Evolutionary conservation across 2,888 invertebrate species (phyloP), one percentile per base, ranked within the genome.

Genomic region (Mellilla xanthometata): DNA sequence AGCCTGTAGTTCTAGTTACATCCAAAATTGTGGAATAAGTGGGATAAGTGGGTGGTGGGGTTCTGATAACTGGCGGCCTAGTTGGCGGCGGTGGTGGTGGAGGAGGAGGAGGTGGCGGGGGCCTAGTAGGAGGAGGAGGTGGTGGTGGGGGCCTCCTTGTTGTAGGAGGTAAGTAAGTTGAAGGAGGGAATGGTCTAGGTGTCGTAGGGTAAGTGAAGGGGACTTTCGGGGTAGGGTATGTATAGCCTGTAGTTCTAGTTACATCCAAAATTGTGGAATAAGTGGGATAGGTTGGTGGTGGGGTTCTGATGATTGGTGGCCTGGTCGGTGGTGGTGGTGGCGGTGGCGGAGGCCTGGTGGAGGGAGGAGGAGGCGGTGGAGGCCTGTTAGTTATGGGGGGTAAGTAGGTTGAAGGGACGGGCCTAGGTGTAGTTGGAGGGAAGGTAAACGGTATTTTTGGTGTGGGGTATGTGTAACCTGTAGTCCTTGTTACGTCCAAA

Each of bases 401-500:
- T 6, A 19, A 19, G 15, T 19, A 19, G 0, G 54, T 38, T 7
- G 51, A 41, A 1, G 60, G 53, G 0, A 57, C 53, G 3, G 44
- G 29, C 5, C 19, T n/a, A 33, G 15, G 39, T 0, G 58, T 51
- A 30, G 52, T 56, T 0, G 56, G 52, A 11, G 59, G 56, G 31
- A 58, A 51, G 0, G 65, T 65, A 28, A 65, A 62, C 6, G 59
- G 50, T 3, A 63, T 34, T 30, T 49, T 56, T 0, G 76, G 72
- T 2, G 62, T 63, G 2, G 74, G 68, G 33, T 78, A 75, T n/a
- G 58, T 62, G 49, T 78, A 78, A 0, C 76, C 76, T 13, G 76
- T 76, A 1, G 72, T 75, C 54, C 59, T 61, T 6, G 52, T 52
- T 6, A 58, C 41, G 7, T 53, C 53, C 8, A 47, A 8, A 6